phyloP scores from a whole-genome alignment of 1,140 invertebrate species.

The Nixonia krombeini region DNA sequence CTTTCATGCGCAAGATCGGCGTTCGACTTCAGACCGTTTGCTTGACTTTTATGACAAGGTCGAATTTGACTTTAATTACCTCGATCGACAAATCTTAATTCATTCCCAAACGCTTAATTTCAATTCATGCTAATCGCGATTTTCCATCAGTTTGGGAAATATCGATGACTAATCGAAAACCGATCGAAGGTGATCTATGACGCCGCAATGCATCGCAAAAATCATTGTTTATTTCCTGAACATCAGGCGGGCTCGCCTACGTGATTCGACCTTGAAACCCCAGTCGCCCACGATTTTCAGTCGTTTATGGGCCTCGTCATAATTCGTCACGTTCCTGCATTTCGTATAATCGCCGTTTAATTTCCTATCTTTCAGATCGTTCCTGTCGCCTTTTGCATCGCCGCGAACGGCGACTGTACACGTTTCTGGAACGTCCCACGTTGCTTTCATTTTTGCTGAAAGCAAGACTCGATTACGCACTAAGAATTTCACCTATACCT shows the following conservation, averaged over 20 bases:
- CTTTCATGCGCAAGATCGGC: slow-evolving; percentile 10
- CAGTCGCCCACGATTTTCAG: slow-evolving; percentile 41
- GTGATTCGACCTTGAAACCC: slow-evolving; percentile 49
- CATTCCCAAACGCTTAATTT: too few relatives aligned
- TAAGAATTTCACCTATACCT: too few relatives aligned
- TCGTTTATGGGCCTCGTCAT: slow-evolving; percentile 42
- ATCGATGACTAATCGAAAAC: too few relatives aligned
- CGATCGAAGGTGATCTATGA: slow-evolving; percentile 18
- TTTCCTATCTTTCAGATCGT: slow-evolving; percentile 11
- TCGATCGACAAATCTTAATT: too few relatives aligned
- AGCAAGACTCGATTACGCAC: background rate
- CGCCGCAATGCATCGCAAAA: slow-evolving; percentile 16
- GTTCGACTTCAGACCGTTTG: too few relatives aligned
- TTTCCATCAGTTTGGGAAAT: too few relatives aligned
- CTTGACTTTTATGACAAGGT: too few relatives aligned
- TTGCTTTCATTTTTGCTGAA: background rate
- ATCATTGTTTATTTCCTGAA: slow-evolving; percentile 58
- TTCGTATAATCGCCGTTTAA: slow-evolving; percentile 14
- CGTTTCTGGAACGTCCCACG: slow-evolving; percentile 8
- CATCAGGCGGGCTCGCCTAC: slow-evolving; percentile 47
- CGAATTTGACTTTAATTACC: too few relatives aligned
- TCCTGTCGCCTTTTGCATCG: background rate
- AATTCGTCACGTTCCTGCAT: slow-evolving; percentile 36
- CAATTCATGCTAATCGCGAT: too few relatives aligned
- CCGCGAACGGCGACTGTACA: too few relatives aligned